Percentiles rank a stretch among this genome's conserved stretches.
These are phyloP conservation scores for Manduca sexta DNA, from an alignment of 1,140 invertebrate species.

Conservation along the genomic window DNA sequence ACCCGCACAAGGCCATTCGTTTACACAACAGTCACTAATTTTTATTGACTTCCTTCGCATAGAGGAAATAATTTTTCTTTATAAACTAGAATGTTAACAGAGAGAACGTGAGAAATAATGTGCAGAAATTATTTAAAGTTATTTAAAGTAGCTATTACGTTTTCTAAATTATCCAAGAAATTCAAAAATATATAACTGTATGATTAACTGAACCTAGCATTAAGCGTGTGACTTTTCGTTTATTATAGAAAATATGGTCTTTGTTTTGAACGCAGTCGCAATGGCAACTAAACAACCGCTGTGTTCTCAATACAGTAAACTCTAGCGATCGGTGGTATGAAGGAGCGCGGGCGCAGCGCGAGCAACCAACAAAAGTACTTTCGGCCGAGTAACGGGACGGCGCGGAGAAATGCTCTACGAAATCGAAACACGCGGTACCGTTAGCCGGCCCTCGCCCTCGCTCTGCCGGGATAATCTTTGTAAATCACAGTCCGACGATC, in stretches of 20 bases:
- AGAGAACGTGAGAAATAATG: no score
- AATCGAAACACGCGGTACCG: conserved; percentile 69
- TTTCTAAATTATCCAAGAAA: no score
- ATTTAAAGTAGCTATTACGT: no score
- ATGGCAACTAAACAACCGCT: conserved; percentile 39
- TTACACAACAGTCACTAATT: conserved; percentile 53
- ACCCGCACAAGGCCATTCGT: conserved; percentile 59
- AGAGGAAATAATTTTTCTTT: conserved; percentile 13
- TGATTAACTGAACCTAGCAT: conserved; percentile 28
- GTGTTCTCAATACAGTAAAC: conserved; percentile 64
- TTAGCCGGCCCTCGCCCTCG: conserved; percentile 60
- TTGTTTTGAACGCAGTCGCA: conserved; percentile 56
- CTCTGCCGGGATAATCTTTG: conserved; percentile 51
- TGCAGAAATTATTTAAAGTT: no score
- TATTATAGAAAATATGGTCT: conserved; percentile 45
- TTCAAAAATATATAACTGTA: conserved; percentile 7
- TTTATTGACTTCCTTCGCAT: conserved; percentile 30
- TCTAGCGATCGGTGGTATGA: conserved; percentile 49
- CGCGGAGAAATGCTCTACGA: conserved; percentile 70
- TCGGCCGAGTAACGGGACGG: conserved; percentile 64
- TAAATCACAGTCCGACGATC: conserved; percentile 37
- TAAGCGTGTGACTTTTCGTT: conserved; percentile 34
- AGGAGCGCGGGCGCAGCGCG: conserved; percentile 34
- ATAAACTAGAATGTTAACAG: no score
- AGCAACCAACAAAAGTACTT: conserved; percentile 64